phyloP scores from a whole-genome alignment of 2,888 invertebrate genomes.

The Calameuta idolon region DNA sequence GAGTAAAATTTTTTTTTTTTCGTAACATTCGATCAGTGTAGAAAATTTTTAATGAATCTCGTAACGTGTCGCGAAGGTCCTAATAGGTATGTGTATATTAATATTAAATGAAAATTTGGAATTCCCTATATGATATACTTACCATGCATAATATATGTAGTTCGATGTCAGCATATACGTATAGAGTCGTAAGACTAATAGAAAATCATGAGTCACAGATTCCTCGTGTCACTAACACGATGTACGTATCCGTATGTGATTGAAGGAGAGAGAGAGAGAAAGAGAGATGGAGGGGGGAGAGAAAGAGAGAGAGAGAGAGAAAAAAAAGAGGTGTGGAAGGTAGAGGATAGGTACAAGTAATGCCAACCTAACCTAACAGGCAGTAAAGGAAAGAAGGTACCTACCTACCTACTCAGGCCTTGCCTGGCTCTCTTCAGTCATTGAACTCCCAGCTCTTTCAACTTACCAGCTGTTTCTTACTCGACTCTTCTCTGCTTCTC shows the following conservation, averaged over 20 bases:
- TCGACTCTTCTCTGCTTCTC: constrained; percentile 27
- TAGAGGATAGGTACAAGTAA: neutral
- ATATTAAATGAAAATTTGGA: neutral
- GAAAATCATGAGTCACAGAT: constrained; percentile 34
- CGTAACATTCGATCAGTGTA: too few relatives aligned
- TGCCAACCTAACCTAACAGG: neutral
- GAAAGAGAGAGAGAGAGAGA: neutral
- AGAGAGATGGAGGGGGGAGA: neutral
- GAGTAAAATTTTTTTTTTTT: neutral
- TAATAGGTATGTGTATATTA: neutral
- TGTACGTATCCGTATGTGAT: constrained; percentile 19
- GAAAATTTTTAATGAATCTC: neutral
- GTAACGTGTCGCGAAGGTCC: neutral
- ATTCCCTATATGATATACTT: neutral
- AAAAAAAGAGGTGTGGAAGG: constrained; percentile 8
- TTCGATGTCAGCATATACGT: neutral
- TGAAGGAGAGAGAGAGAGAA: constrained; percentile 11
- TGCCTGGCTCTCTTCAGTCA: constrained; percentile 55
- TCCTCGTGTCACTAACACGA: constrained; percentile 26
- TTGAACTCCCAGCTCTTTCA: constrained; percentile 60
- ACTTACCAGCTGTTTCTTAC: constrained; percentile 64
- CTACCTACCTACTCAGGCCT: neutral
- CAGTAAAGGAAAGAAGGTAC: neutral
- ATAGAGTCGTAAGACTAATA: constrained; percentile 6
- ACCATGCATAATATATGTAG: neutral